Base-by-base conservation (phyloP, 2,888 invertebrate species). In the Molorchus minor region DNA sequence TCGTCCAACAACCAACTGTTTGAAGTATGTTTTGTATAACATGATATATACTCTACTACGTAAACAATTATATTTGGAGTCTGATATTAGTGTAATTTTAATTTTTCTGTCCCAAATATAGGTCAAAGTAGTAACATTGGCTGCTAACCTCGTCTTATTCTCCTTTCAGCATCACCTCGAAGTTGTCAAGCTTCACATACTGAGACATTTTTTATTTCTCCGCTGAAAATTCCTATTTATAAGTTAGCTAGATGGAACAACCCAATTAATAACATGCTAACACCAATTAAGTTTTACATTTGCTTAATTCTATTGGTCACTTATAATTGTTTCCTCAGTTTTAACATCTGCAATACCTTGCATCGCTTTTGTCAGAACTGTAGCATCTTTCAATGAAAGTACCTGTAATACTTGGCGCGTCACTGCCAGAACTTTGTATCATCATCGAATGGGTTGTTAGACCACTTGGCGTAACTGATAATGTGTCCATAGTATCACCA, bases 371-470 rank as follows among this genome's bases (percentile, higher is more conserved):
- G 89, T 89, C 69, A 93, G 85, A 61, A 88, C 89, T 61, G 91
- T 89, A 65, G 92, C 92, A 80, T 94, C 93, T 82, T 93, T 93
- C 64, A 93, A 84, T 58, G 91, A 92, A 75, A 94, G 86, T 72
- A 94, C 93, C 82, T 93, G 93, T 74, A 93, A 84, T 62, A 88
- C 89, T 81, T 93, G 93, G 88, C 76, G 90, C 90, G 40, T 88
- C 88, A 44, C 86, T 86, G 35, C 87, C 84, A 41, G 85, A 82
- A 70, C 87, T 85, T 80, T 90, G 87, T 79, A 92, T 90, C 85
- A 93, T 91, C 85, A 93, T 92, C 77, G 92, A 92, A 79, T 91
- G 89, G 78, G 89, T 88, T 19, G 79, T 77, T 44, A 80, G 65
- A 62, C 92, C 90, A 46, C 90, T 89, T 56, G 90, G 88, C 52